phyloP scores from a whole-genome alignment of 2,797 vertebrate species.

The Scolopax bukidnonensis region DNA sequence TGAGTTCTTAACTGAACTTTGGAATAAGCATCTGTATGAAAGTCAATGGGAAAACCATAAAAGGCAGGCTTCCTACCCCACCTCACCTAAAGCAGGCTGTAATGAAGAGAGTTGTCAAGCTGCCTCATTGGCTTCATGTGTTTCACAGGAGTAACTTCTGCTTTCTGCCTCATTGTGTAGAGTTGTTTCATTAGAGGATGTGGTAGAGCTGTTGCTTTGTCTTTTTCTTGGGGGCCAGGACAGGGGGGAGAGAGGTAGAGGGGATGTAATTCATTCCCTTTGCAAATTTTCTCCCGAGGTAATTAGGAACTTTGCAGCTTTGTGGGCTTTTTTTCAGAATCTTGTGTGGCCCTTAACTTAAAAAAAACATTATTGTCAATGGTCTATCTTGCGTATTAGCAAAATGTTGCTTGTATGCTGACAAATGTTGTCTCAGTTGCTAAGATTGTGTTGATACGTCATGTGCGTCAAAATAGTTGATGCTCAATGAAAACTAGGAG shows the following conservation, averaged over 20 bases:
- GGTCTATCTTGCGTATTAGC: neutral
- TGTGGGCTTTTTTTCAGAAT: neutral
- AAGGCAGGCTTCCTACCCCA: neutral
- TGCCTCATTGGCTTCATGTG: neutral
- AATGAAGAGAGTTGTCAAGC: neutral
- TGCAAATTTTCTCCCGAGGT: neutral
- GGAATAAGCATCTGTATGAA: neutral
- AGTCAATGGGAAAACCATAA: neutral
- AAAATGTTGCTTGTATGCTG: neutral
- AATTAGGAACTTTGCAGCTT: neutral
- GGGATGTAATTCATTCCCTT: accelerated
- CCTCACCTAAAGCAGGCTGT: neutral
- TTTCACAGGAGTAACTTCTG: neutral
- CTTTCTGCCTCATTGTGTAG: neutral
- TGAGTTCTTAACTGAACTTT: slow-evolving; percentile 64
- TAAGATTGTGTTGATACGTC: neutral
- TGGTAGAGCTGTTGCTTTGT: neutral
- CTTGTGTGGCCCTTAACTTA: neutral
- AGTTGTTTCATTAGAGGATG: neutral
- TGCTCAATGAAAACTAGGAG: neutral
- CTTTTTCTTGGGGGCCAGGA: neutral
- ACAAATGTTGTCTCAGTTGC: neutral
- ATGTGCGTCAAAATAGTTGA: neutral
- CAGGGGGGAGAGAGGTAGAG: too few species aligned
- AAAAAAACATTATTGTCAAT: neutral